A percentile compares a stretch with the other conserved stretches of the same genome.
phyloP scores from a whole-genome alignment of 1,140 invertebrate species.

The Carcinoscorpius rotundicauda region DNA sequence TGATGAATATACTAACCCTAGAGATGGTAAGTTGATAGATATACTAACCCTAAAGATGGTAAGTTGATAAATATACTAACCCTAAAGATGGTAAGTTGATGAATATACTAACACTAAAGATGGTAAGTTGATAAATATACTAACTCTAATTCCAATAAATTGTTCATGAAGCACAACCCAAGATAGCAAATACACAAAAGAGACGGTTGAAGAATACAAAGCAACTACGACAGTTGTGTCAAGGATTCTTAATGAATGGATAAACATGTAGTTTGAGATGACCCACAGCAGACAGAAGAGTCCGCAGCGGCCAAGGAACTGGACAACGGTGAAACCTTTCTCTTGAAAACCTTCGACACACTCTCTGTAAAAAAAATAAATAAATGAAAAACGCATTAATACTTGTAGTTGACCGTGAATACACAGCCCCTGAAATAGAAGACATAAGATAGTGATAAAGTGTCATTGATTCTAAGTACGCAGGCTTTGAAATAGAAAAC shows the following conservation, averaged over 20 bases:
- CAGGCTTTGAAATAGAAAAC: neutral
- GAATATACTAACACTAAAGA: no score
- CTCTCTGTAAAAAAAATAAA: constrained; percentile 26
- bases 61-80: no score
- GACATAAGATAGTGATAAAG: no score
- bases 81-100: no score
- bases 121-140: no score
- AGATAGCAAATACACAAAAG: constrained; percentile 81
- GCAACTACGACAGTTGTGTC: constrained; percentile 83
- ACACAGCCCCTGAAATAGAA: no score
- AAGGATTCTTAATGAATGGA: constrained; percentile 66
- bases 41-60: no score
- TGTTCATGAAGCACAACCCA: constrained; percentile 94
- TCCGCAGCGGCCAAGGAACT: constrained; percentile 48
- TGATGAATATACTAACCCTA: no score
- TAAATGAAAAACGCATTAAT: constrained; percentile 3
- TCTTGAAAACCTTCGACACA: constrained; percentile 28
- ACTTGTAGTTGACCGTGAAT: neutral
- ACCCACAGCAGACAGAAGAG: constrained; percentile 83
- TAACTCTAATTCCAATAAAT: constrained; percentile 66
- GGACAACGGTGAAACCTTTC: constrained; percentile 24
- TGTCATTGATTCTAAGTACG: no score
- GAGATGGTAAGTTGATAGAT: no score
- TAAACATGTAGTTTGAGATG: constrained; percentile 80
- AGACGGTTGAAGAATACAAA: constrained; percentile 82